These are phyloP conservation scores for Archips xylosteana DNA, from an alignment of 2,888 invertebrate species.

Conservation along the genomic window DNA sequence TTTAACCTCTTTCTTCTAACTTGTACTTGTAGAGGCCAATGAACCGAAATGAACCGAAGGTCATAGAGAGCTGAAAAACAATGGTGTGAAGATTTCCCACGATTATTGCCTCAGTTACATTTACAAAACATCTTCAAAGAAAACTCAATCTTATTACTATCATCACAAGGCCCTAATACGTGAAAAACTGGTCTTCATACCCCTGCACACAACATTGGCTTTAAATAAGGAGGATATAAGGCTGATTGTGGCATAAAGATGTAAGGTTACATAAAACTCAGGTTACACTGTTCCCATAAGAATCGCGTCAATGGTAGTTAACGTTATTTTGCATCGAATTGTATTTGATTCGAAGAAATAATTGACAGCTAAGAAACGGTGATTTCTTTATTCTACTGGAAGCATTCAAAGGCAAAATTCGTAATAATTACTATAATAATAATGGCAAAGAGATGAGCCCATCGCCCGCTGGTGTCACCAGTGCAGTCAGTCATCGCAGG, in stretches of 20 bases:
- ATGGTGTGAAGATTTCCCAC: conserved; percentile 69
- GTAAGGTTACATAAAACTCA: conserved; percentile 12
- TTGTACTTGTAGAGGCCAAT: conserved; percentile 51
- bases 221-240: background rate
- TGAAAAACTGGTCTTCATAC: background rate
- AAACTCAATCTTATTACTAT: background rate
- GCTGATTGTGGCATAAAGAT: background rate
- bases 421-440: too few species aligned
- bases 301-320: conserved; percentile 12
- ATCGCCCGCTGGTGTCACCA: too few species aligned
- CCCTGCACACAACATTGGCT: background rate
- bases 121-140: conserved; percentile 30
- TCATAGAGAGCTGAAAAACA: conserved; percentile 68
- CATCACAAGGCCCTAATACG: background rate
- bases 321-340: conserved; percentile 12
- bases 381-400: background rate
- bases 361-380: background rate
- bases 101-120: conserved; percentile 56
- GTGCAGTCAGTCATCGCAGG: too few species aligned
- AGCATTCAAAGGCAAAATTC: too few species aligned
- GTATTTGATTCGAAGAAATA: background rate
- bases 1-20: background rate
- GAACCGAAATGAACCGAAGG: conserved; percentile 69
- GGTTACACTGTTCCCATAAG: conserved; percentile 38
- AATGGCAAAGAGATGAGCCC: too few species aligned